phyloP scores from a whole-genome alignment of 2,797 vertebrate genomes.

The Chaunax sp. region DNA sequence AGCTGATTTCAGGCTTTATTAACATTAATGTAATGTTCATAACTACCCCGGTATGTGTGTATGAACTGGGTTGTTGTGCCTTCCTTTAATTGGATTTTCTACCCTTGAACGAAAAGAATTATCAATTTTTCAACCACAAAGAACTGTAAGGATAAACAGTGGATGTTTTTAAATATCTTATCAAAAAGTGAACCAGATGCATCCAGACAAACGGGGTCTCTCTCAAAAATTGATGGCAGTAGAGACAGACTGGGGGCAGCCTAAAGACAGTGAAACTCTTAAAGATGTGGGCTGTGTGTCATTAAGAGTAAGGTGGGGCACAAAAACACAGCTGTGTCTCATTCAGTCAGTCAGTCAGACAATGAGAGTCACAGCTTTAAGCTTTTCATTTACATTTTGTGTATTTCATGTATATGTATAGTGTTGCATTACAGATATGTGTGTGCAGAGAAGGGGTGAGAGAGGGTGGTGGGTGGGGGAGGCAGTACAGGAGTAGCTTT shows the following conservation, averaged over 20 bases:
- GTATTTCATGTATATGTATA: slow-evolving; percentile 51
- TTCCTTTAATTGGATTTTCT: too few species aligned
- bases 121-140: too few species aligned
- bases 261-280: too few species aligned
- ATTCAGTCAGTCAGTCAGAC: slow-evolving; percentile 49
- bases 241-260: too few species aligned
- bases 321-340: slow-evolving; percentile 13
- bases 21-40: background rate
- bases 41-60: too few species aligned
- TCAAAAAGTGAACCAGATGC: background rate
- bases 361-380: slow-evolving; percentile 34
- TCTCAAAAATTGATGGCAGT: too few species aligned
- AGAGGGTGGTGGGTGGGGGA: slow-evolving; percentile 57
- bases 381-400: slow-evolving; percentile 45
- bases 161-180: background rate
- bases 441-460: slow-evolving; percentile 72
- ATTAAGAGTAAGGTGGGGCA: background rate
- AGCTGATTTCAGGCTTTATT: slow-evolving; percentile 41
- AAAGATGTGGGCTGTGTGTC: too few species aligned
- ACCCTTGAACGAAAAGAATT: too few species aligned
- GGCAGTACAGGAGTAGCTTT: slow-evolving; percentile 23
- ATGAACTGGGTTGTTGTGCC: too few species aligned
- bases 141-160: too few species aligned
- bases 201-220: too few species aligned
- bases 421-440: slow-evolving; percentile 59